Evolutionary conservation across 2,113 vertebrate genomes (phyloP), one percentile per base, ranked within the genome.

Genomic region (Ondatra zibethicus): DNA sequence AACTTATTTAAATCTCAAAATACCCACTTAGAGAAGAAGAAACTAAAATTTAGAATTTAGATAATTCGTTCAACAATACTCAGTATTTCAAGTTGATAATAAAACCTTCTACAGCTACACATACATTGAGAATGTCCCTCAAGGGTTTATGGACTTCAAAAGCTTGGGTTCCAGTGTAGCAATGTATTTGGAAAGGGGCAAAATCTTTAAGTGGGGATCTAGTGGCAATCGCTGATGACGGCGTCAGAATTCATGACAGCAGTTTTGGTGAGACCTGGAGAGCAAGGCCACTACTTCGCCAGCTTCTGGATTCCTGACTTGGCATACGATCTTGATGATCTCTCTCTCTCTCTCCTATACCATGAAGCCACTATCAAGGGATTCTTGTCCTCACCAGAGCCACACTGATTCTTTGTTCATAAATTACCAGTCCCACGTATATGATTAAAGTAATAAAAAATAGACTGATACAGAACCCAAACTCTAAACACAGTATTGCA

Each of bases 1-100:
- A 42, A 29, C n/a, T 95, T 58, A 92, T 23, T 92, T 90, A 91
- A 94, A 87, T 88, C 3, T 70, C 63, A 29, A 75, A 86, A 82
- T 25, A 4, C 0, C 25, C 58, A 52, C 36, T 77, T 27, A 89
- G 13, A 93, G 45, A 91, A 12, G 12, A 96, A 33, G 31, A 84
- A 89, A 77, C 12, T 36, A 78, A 87, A 89, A 84, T 52, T 61
- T 86, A 68, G 16, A 66, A 25, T 2, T 55, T 66, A 55, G 66
- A 36, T 88, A 92, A 73, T 92, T 85, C 91, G 45, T n/a, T 63
- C 42, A 94, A 77, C 61, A 47, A 93, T n/a, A 36, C 5, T 14
- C 13, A 63, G n/a, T 8, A 76, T 25, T 92, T 65, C 70, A 90
- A 82, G 47, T 52, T 87, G 61, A 93, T 63, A 80, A 70, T 0